Percentiles rank a stretch among this genome's conserved stretches.
phyloP scores from a whole-genome alignment of 2,888 invertebrate species.

The Hemithea aestivaria region DNA sequence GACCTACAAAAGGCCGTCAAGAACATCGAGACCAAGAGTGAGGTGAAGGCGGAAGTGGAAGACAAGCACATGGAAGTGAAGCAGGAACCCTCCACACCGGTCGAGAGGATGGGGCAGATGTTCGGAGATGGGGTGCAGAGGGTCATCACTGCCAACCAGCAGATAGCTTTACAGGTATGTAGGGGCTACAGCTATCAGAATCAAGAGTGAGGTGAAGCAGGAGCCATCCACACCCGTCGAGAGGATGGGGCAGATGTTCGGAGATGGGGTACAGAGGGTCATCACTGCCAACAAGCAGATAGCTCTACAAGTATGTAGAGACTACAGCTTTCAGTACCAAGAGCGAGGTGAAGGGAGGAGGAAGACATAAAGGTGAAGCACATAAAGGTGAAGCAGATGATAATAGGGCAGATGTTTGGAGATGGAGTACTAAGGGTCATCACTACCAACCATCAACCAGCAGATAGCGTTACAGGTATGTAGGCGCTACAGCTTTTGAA shows the following conservation, averaged over 20 bases:
- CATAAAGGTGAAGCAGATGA: no score
- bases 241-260: constrained; percentile 43
- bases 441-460: constrained; percentile 53
- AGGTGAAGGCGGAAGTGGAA: constrained; percentile 48
- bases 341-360: constrained; percentile 48
- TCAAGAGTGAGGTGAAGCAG: constrained; percentile 48
- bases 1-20: constrained; percentile 65
- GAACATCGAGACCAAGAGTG: constrained; percentile 56
- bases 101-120: constrained; percentile 36
- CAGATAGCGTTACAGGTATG: constrained; percentile 62
- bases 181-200: no score
- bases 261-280: constrained; percentile 53
- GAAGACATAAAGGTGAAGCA: constrained; percentile 27
- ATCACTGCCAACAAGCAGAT: constrained; percentile 61
- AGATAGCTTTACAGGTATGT: constrained; percentile 59
- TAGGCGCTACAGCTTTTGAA: no score
- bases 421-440: constrained; percentile 58
- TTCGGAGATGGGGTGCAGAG: constrained; percentile 55
- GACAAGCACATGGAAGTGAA: constrained; percentile 58
- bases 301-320: constrained; percentile 55
- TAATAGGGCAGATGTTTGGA: constrained; percentile 49
- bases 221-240: constrained; percentile 35
- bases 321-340: constrained; percentile 62
- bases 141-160: constrained; percentile 56
- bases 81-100: constrained; percentile 36